Base-by-base conservation (phyloP, 2,797 vertebrate genomes). In the Anguilla obscura region DNA sequence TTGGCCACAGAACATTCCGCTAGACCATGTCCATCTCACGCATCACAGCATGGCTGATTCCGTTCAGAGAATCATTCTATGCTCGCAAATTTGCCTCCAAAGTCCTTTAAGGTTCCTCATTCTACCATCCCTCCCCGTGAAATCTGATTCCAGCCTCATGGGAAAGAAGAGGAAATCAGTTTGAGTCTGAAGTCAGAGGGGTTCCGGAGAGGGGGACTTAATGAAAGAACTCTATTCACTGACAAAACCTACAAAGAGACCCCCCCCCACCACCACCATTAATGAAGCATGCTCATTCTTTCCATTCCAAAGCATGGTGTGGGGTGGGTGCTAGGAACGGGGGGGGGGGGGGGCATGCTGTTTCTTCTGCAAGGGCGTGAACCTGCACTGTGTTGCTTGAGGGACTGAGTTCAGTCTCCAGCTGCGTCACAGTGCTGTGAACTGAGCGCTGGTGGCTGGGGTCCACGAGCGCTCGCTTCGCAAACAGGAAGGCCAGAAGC, bases 141-240 rank as follows among this genome's bases (percentile, higher is more conserved):
- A 80, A 45, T 45, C 36, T 50, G 76, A 80, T 50, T 24, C 76
- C 45, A 50, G 40, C 9, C 45, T 48, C 76, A 24, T 40, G 74
- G 36, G 74, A 76, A 30, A 21, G 36, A 50, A 45, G 40, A 50
- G 40, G 40, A 50, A 80, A 80, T 50, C 21, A 80, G 18, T 80
- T 48, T 24, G 40, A 45, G 16, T 74, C 30, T 40, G 74, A 79
- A 71, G 63, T 86, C 1, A 14, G 40, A 71, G 63, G 9, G 48
- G 40, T 86, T 71, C 45, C 50, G 85, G 30, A 30, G 56, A 50
- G 48, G 56, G 66, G 63, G 2, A 18, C 36, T 36, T n/a, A 5
- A 86, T 86, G 85, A 86, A 86, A 24, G 63, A n/a, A 52, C 21
- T 50, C 60, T 48, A 86, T 86, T 69, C 85, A 71, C 36, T 14